phyloP scores from a whole-genome alignment of 2,113 vertebrate species.

The crab-eating macaque (Macaca fascicularis) region DNA sequence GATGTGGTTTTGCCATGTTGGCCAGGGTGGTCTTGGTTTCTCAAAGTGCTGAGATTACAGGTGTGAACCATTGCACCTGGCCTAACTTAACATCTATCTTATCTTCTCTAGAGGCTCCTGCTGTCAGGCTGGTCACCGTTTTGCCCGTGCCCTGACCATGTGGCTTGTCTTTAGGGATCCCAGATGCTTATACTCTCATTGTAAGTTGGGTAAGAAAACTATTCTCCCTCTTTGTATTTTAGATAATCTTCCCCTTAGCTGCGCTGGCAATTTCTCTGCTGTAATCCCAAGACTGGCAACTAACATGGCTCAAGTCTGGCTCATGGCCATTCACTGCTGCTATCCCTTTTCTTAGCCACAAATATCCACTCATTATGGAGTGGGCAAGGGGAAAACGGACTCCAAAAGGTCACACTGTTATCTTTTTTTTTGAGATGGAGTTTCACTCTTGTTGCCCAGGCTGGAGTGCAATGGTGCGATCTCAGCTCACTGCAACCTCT shows the following conservation, averaged over 20 bases:
- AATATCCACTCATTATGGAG: neutral
- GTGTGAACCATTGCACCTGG: too few species aligned
- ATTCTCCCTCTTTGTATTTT: neutral
- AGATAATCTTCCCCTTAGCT: slow-evolving; percentile 2
- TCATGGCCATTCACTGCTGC: neutral
- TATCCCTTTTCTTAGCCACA: neutral
- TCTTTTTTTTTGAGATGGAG: neutral
- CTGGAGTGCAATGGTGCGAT: too few species aligned
- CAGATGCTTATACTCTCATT: neutral
- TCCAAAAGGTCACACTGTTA: neutral
- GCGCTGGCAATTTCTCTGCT: neutral
- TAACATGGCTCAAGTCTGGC: neutral
- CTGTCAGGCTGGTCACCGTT: neutral
- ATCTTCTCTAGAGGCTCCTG: neutral
- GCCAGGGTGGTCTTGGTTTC: too few species aligned
- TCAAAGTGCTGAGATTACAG: too few species aligned
- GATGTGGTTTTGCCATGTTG: too few species aligned
- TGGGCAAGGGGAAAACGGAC: neutral
- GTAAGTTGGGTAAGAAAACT: neutral
- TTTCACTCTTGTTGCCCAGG: too few species aligned
- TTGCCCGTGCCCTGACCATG: neutral
- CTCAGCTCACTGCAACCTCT: too few species aligned
- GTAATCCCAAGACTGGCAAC: neutral
- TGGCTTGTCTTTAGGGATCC: neutral
- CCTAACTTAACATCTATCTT: neutral